Evolutionary conservation across 2,797 vertebrate species (phyloP).

Genomic region (Clamator glandarius): DNA sequence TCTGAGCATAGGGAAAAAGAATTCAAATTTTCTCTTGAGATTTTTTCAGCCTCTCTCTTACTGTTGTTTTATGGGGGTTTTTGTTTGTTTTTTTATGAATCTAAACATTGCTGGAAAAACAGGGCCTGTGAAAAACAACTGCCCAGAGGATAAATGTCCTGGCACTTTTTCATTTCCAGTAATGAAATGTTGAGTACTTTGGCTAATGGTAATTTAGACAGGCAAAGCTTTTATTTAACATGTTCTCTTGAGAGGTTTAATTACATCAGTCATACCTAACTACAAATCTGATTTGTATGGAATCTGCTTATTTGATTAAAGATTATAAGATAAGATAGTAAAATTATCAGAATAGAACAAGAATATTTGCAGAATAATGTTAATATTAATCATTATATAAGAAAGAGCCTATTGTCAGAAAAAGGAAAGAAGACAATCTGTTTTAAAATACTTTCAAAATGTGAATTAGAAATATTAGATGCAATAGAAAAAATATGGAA

Average conservation of each 20-base stretch:
- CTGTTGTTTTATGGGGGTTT: neutral
- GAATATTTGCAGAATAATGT: neutral
- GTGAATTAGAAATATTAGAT: neutral
- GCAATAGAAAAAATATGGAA: neutral
- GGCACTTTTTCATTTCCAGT: neutral
- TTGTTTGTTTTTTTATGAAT: neutral
- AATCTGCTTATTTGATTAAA: neutral
- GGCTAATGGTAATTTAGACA: neutral
- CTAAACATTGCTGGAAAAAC: neutral
- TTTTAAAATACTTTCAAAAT: neutral
- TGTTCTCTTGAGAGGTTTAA: neutral
- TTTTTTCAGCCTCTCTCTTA: neutral
- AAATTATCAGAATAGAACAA: neutral
- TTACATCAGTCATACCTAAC: neutral
- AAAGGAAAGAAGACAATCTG: neutral
- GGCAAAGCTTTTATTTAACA: neutral
- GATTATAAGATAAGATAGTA: neutral
- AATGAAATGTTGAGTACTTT: neutral
- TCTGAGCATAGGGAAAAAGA: neutral
- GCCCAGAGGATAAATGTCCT: neutral
- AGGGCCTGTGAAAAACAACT: neutral
- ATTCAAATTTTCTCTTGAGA: neutral
- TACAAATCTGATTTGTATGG: neutral
- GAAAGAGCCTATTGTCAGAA: neutral
- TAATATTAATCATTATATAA: neutral